These are phyloP conservation scores for Phainopepla nitens DNA, from an alignment of 2,113 vertebrate genomes.

Conservation along the genomic window DNA sequence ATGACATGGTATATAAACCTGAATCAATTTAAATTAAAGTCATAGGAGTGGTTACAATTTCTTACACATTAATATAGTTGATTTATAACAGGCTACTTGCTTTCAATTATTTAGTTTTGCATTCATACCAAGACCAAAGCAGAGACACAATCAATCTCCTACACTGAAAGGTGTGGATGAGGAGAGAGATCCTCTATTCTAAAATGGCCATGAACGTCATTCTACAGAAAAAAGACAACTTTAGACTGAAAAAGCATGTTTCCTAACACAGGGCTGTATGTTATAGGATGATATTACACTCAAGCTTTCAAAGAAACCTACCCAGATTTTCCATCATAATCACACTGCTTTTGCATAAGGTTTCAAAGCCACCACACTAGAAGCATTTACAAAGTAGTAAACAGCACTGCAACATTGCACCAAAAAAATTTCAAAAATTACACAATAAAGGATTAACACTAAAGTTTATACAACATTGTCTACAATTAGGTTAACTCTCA, in stretches of 20 bases:
- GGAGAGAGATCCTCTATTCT: not conserved
- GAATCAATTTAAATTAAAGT: not conserved
- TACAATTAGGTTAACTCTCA: not conserved
- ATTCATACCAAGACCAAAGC: not conserved
- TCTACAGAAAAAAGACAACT: not conserved
- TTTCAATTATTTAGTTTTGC: not conserved
- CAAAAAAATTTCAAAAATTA: not conserved
- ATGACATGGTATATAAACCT: not conserved
- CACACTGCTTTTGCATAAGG: not conserved
- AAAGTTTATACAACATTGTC: not conserved
- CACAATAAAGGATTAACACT: not conserved
- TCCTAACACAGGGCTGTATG: not conserved
- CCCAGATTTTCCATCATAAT: not conserved
- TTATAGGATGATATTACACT: not conserved
- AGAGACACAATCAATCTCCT: not conserved
- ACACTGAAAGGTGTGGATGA: not conserved
- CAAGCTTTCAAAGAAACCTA: not conserved
- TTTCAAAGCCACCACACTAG: not conserved
- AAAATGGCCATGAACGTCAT: not conserved
- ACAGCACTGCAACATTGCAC: not conserved
- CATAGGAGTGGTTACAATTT: not conserved
- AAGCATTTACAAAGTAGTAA: not conserved
- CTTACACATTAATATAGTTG: not conserved
- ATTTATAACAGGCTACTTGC: not conserved
- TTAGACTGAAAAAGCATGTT: not conserved